Conservation (phyloP, 2,888 invertebrate species). For the Aquatica leii region DNA sequence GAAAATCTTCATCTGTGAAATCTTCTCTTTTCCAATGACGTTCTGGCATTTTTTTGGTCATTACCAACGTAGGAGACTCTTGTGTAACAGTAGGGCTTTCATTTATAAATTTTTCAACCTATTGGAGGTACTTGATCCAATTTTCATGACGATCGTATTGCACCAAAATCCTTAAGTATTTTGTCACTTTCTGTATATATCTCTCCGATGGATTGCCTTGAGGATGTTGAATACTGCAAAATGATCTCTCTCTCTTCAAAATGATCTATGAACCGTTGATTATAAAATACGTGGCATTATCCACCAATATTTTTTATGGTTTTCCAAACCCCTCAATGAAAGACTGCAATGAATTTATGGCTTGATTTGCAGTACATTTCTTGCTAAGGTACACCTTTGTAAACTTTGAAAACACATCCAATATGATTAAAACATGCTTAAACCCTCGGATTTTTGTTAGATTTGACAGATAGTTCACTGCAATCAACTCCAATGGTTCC, state of each 20-base stretch:
- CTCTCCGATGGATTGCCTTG: background rate
- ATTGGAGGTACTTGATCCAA: background rate
- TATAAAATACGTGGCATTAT: background rate
- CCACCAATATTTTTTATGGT: background rate
- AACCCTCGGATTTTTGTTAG: background rate
- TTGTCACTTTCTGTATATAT: background rate
- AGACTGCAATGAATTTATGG: background rate
- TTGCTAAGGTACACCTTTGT: background rate
- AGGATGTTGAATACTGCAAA: background rate
- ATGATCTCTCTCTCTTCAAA: background rate
- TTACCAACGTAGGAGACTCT: background rate
- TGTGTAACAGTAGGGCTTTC: no score
- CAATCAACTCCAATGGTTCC: background rate
- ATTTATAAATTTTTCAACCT: no score
- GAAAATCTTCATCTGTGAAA: background rate
- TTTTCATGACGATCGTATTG: no score
- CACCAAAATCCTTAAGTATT: background rate
- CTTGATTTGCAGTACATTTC: background rate
- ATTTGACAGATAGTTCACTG: slow-evolving; percentile 2
- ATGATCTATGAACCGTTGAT: background rate
- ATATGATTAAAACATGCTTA: background rate
- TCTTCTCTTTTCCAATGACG: background rate
- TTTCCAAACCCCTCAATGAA: background rate
- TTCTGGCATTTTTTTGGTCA: background rate
- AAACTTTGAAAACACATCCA: slow-evolving; percentile 2